Evolutionary conservation across 2,797 vertebrate species (phyloP), one percentile per base, ranked within the genome.

Genomic region (Acrossocheilus wenchowensis): DNA sequence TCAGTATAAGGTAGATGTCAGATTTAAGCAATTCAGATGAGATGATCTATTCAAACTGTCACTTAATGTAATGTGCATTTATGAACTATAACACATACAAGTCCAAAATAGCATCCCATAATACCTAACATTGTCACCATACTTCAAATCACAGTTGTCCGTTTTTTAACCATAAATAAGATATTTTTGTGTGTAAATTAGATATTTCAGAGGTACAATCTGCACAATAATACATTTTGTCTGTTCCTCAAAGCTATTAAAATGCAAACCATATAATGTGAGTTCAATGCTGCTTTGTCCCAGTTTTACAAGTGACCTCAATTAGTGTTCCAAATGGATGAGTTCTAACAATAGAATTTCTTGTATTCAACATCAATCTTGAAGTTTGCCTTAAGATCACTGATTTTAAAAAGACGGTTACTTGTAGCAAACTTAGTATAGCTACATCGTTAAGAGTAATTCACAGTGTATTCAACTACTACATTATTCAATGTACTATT

Each of bases 221-320:
- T 48, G n/a, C 23, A 74, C 72, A 74, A 30, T 50, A 75, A 11
- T 15, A 50, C 43, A 74, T 74, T 74, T 74, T 50, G 72, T 19
- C 45, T 11, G 72, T 30, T 74, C 45, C 19, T 74, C 15, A 1
- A 74, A 19, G n/a, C 43, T 50, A 74, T 74, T 30, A 19, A 74
- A 48, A 73, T 45, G 12, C 12, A 6, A 30, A 64, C 26, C 5
- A 5, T 6, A 30, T 64, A 14, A 30, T 30, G 62, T 6, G 5
- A 15, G 62, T 64, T 64, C 26, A 30, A 14, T 64, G 62, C 30
- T 30, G 14, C 15, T 48, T 30, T 73, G 1, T 73, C 43, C n/a
- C n/a, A 26, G 45, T 74, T 10, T 41, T 41, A 41, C 15, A 75
- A 52, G 26, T 11, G 73, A 52, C 30, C 30, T 54, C 30, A 36